These are phyloP conservation scores for Rhagologus leucostigma DNA, from an alignment of 2,113 vertebrate genomes.

Conservation along the genomic window DNA sequence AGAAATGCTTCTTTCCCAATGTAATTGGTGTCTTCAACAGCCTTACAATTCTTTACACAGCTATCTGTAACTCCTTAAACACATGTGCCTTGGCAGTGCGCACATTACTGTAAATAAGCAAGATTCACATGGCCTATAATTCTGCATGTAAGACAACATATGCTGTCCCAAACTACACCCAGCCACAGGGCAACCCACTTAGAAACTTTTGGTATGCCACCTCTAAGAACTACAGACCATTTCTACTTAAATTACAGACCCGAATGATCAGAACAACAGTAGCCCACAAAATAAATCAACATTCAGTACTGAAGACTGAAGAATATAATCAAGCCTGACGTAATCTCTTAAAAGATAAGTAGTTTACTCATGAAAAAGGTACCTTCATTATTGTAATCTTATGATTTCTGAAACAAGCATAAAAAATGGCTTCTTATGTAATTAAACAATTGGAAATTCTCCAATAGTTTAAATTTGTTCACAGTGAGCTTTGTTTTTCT, in stretches of 20 bases:
- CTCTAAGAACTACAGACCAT: background rate
- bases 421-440: background rate
- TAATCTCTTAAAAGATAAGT: background rate
- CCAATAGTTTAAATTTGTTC: background rate
- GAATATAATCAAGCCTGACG: background rate
- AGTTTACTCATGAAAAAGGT: background rate
- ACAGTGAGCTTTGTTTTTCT: background rate
- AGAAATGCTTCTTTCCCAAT: background rate
- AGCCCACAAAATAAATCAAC: background rate
- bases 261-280: rapidly evolving
- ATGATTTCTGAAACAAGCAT: background rate
- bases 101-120: background rate
- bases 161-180: background rate
- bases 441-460: background rate
- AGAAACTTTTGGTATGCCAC: background rate
- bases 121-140: background rate
- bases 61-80: background rate
- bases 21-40: background rate
- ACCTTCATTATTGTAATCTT: background rate
- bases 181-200: background rate
- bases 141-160: background rate
- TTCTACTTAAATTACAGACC: background rate
- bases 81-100: background rate
- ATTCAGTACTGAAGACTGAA: background rate
- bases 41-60: background rate